These are phyloP conservation scores for Strix aluco DNA, from an alignment of 2,113 vertebrate genomes.

Conservation along the genomic window DNA sequence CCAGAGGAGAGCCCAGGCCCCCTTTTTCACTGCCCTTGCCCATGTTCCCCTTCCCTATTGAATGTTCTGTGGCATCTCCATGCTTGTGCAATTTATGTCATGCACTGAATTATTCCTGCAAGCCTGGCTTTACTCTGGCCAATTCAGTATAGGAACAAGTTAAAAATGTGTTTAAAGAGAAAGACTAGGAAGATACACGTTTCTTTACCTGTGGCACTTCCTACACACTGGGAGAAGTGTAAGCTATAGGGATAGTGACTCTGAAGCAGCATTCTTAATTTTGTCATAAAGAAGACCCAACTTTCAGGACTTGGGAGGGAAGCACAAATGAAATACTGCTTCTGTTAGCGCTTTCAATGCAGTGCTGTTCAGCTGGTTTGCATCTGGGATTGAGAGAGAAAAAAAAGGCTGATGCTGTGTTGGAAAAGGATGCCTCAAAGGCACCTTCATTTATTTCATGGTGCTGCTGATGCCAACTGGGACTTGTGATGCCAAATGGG, in stretches of 20 bases:
- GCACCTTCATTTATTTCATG: not conserved
- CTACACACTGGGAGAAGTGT: not conserved
- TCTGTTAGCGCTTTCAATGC: not conserved
- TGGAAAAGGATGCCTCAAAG: not conserved
- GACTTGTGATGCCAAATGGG: not conserved
- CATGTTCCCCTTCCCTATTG: not conserved
- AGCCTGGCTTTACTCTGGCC: not conserved
- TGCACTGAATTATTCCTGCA: accelerated
- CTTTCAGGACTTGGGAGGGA: not conserved
- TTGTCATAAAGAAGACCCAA: not conserved
- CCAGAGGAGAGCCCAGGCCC: no score
- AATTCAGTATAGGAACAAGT: not conserved
- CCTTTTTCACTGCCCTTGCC: not conserved
- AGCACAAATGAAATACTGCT: not conserved
- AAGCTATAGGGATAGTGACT: not conserved
- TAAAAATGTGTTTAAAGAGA: not conserved
- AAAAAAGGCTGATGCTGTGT: not conserved
- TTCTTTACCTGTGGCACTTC: not conserved
- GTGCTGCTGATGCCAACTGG: not conserved
- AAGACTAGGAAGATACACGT: not conserved
- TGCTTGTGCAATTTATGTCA: not conserved
- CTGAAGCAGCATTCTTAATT: not conserved
- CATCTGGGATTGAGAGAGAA: not conserved
- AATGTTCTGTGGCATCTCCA: not conserved
- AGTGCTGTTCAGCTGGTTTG: not conserved